Conservation (phyloP, 2,888 invertebrate species). For the Parochlus steinenii region DNA sequence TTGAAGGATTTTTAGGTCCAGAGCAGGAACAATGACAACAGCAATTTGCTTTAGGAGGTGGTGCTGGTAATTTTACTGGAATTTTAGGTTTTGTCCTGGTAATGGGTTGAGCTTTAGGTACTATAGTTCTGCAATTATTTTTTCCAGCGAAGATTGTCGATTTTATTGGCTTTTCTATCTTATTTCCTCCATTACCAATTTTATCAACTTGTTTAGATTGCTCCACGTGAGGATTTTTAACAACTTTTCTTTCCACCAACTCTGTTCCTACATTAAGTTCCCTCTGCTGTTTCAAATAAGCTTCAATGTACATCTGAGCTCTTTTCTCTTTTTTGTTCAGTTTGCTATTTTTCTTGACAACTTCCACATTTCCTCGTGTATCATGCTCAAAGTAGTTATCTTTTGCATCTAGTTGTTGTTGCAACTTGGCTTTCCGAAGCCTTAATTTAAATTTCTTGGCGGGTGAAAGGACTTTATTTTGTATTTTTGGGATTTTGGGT, state of each 20-base stretch:
- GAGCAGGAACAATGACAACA: conserved; percentile 17
- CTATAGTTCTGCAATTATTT: no score
- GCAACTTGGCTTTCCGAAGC: conserved; percentile 2
- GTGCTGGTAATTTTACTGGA: not conserved
- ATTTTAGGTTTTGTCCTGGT: no score
- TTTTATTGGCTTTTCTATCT: no score
- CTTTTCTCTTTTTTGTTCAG: not conserved
- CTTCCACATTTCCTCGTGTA: conserved; percentile 13
- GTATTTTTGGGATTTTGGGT: no score
- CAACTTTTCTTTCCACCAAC: not conserved
- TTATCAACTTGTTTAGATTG: not conserved
- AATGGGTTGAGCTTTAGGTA: no score
- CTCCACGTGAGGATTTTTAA: conserved; percentile 1
- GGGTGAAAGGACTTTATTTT: conserved; percentile 8
- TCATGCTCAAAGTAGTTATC: conserved; percentile 17
- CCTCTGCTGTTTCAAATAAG: conserved; percentile 2
- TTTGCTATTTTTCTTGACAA: not conserved
- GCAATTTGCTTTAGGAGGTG: conserved; percentile 11
- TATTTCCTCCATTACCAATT: not conserved
- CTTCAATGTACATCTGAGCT: conserved; percentile 7
- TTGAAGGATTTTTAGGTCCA: not conserved
- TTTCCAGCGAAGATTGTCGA: no score
- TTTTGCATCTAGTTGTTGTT: conserved; percentile 5
- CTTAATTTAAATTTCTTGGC: conserved; percentile 11
- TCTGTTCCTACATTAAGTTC: not conserved